Conservation (phyloP, 2,888 invertebrate genomes). For the Scaptomyza caliginosa region DNA sequence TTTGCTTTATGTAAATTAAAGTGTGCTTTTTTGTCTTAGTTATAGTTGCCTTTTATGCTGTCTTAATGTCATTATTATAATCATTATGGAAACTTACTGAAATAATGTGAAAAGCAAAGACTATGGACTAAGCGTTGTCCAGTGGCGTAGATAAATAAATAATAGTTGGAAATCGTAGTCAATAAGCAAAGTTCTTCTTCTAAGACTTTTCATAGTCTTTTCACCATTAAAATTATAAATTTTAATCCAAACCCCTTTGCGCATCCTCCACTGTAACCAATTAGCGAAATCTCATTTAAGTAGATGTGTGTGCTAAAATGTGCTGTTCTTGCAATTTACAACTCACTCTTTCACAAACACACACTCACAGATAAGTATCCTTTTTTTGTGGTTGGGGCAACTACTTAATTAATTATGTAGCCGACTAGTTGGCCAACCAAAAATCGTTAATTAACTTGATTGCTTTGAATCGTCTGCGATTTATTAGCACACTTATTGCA, state of each 20-base stretch:
- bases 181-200: too few species aligned
- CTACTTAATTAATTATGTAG: slow-evolving; percentile 79
- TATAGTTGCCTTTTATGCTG: slow-evolving; percentile 23
- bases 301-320: slow-evolving; percentile 20
- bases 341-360: neutral
- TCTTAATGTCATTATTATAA: slow-evolving; percentile 40
- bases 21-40: slow-evolving; percentile 2
- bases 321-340: slow-evolving; percentile 33
- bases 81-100: slow-evolving; percentile 11
- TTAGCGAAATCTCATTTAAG: slow-evolving; percentile 11
- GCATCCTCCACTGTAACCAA: slow-evolving; percentile 20
- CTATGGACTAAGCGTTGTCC: neutral
- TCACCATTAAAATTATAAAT: too few species aligned
- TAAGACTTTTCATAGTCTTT: too few species aligned
- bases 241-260: neutral
- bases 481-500: slow-evolving; percentile 64
- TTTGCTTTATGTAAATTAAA: slow-evolving; percentile 10
- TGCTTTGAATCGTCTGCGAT: slow-evolving; percentile 72
- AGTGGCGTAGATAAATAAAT: slow-evolving; percentile 3
- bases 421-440: slow-evolving; percentile 59
- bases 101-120: neutral
- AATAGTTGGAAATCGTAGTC: neutral
- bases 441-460: slow-evolving; percentile 79
- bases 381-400: slow-evolving; percentile 42
- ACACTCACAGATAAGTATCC: slow-evolving; percentile 1